A percentile compares a stretch with the other conserved stretches of the same genome.
Conservation (phyloP, 2,888 invertebrate species). For the Chrysolina americana region DNA sequence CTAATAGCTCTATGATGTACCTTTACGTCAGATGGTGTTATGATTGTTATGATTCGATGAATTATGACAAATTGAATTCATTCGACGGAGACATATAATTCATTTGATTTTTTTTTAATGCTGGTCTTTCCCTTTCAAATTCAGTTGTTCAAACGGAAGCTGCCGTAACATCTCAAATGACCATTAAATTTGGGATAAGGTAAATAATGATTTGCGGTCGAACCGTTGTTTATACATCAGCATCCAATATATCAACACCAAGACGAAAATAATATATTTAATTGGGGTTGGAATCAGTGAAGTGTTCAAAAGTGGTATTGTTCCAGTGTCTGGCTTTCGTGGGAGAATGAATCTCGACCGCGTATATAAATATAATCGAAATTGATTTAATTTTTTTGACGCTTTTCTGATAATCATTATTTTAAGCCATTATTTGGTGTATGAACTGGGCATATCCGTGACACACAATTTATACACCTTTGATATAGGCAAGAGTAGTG, state of each 20-base stretch:
- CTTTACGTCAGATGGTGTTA: too few species aligned
- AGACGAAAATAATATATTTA: slow-evolving; percentile 24
- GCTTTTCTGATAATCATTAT: slow-evolving; percentile 1
- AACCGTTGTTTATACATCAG: slow-evolving; percentile 12
- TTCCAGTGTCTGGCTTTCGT: slow-evolving; percentile 21
- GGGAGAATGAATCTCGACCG: slow-evolving; percentile 21
- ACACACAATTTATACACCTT: too few species aligned
- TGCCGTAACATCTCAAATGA: slow-evolving; percentile 19
- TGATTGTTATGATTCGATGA: too few species aligned
- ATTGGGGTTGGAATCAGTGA: slow-evolving; percentile 23
- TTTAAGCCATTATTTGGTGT: slow-evolving; percentile 9
- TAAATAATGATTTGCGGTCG: slow-evolving; percentile 18
- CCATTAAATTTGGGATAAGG: slow-evolving; percentile 24
- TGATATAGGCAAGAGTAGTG: too few species aligned
- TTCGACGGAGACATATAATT: too few species aligned
- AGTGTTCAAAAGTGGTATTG: slow-evolving; percentile 18
- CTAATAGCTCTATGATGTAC: too few species aligned
- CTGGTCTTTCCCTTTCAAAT: not conserved
- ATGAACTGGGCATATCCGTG: not conserved
- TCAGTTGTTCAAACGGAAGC: slow-evolving; percentile 3
- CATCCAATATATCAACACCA: slow-evolving; percentile 6
- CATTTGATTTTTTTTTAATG: not conserved
- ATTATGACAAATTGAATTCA: too few species aligned
- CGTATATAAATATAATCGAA: not conserved
- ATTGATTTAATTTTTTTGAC: slow-evolving; percentile 13